Evolutionary conservation across 92 coral and sea anemone genomes (phyloP).

Genomic region (Phenganax subtilis): DNA sequence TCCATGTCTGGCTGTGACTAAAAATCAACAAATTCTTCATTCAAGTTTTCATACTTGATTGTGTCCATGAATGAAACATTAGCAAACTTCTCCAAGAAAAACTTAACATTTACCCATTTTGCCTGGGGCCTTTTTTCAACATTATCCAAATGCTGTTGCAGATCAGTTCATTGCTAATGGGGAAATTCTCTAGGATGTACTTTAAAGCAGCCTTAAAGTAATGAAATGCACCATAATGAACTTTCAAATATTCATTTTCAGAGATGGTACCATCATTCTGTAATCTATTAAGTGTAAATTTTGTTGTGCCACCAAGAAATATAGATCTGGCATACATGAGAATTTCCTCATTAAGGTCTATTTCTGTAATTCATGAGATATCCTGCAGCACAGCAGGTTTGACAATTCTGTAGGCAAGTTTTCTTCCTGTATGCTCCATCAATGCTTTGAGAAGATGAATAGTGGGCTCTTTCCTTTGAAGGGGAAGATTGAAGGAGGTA

Average conservation of each 20-base stretch:
- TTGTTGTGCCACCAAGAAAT: constrained; percentile 28
- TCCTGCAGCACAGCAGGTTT: background rate
- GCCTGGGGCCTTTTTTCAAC: constrained; percentile 19
- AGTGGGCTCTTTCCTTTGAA: constrained; percentile 24
- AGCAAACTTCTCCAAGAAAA: constrained; percentile 40
- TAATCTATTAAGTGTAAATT: constrained; percentile 27
- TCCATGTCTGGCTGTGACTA: constrained; percentile 21
- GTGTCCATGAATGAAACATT: constrained; percentile 13
- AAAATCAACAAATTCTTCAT: constrained; percentile 26
- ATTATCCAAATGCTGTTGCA: constrained; percentile 41
- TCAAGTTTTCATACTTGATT: constrained; percentile 20
- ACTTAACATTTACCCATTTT: constrained; percentile 50
- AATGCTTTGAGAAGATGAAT: constrained; percentile 12
- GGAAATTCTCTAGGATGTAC: constrained; percentile 48
- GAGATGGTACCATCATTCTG: constrained; percentile 35
- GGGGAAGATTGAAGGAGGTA: constrained; percentile 13
- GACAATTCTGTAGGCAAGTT: constrained; percentile 1
- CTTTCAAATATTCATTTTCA: constrained; percentile 20
- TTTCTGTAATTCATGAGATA: background rate
- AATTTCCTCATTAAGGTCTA: background rate
- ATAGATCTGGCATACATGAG: background rate
- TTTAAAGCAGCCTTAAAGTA: constrained; percentile 41
- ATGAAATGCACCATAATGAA: constrained; percentile 39
- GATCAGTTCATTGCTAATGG: constrained; percentile 42
- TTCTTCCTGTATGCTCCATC: constrained; percentile 14